These are phyloP conservation scores for Unio delphinus DNA, from an alignment of 2,888 invertebrate species.

Conservation along the genomic window DNA sequence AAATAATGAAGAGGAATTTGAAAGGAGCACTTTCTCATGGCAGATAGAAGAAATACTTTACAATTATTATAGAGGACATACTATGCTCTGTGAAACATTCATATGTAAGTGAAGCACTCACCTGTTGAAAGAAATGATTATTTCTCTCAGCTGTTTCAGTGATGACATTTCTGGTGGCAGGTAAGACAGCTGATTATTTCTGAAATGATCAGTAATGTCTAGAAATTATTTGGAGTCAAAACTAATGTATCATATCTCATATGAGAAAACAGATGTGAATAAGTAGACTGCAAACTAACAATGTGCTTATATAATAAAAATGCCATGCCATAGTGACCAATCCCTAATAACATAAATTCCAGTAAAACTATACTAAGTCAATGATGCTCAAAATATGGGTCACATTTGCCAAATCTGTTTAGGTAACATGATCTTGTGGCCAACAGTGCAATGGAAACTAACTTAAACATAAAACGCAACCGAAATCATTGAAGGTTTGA, in stretches of 20 bases:
- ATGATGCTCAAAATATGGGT: too few species aligned
- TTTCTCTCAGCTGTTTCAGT: conserved; percentile 81
- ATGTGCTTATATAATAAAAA: too few species aligned
- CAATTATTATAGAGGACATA: not conserved
- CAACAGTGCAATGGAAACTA: too few species aligned
- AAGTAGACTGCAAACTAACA: too few species aligned
- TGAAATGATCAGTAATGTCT: conserved; percentile 30
- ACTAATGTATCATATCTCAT: not conserved
- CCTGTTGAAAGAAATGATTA: conserved; percentile 88
- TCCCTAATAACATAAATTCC: too few species aligned
- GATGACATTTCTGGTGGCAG: conserved; percentile 70
- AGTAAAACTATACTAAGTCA: too few species aligned
- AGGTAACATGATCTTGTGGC: too few species aligned
- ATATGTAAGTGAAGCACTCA: conserved; percentile 69
- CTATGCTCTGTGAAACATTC: conserved; percentile 6
- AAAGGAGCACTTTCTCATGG: not conserved
- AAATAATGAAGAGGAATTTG: too few species aligned
- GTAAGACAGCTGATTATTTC: conserved; percentile 73
- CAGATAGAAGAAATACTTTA: not conserved
- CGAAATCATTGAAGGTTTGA: too few species aligned
- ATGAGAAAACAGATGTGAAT: not conserved
- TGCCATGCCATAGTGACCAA: too few species aligned
- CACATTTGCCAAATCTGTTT: too few species aligned
- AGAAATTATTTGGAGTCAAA: not conserved
- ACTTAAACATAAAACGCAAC: too few species aligned